A percentile compares a stretch with the other conserved stretches of the same genome.
phyloP scores from a whole-genome alignment of 2,113 vertebrate species.

The Mirounga angustirostris region DNA sequence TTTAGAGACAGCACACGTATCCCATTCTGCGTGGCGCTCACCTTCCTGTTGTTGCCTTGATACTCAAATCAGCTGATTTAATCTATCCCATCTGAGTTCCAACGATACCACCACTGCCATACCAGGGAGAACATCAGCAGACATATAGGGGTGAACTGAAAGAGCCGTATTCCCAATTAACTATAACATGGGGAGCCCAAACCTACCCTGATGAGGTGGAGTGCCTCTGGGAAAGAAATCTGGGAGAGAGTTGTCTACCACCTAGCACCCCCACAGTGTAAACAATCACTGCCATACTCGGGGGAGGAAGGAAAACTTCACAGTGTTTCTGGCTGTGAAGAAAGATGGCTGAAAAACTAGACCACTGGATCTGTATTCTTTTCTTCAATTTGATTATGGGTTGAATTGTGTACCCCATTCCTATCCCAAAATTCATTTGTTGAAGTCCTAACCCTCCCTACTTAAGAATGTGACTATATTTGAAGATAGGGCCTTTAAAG shows the following conservation, averaged over 20 bases:
- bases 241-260: not conserved
- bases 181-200: not conserved
- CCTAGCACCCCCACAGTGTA: not conserved
- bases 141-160: rapidly evolving
- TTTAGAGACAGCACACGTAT: not conserved
- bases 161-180: no score
- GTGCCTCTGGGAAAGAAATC: not conserved
- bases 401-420: not conserved
- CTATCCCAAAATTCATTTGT: not conserved
- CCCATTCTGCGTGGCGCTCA: not conserved
- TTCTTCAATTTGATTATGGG: not conserved
- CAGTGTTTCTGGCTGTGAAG: not conserved
- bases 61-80: not conserved
- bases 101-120: no score
- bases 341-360: not conserved
- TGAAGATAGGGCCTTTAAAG: not conserved
- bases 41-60: not conserved
- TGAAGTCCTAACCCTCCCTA: not conserved
- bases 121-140: not conserved
- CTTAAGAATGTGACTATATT: not conserved
- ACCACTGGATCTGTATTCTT: not conserved
- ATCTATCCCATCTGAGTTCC: not conserved
- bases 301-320: not conserved
- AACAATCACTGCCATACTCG: not conserved
- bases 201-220: not conserved